Evolutionary conservation across 2,888 invertebrate genomes (phyloP).

Genomic region (Agrochola lychnidis): DNA sequence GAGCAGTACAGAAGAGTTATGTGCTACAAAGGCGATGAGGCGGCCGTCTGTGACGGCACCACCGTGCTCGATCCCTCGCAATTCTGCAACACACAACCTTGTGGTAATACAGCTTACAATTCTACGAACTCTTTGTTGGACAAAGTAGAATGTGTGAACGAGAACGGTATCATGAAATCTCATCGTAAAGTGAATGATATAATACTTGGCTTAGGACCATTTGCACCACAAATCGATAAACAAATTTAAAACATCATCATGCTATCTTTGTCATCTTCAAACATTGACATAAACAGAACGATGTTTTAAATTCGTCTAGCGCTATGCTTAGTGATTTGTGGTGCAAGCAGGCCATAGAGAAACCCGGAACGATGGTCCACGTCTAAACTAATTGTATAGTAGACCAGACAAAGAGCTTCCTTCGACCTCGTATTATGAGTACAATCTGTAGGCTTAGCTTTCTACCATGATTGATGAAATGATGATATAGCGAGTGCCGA

Average conservation of each 20-base stretch:
- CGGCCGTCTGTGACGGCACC: slow-evolving; percentile 92
- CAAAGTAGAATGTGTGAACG: neutral
- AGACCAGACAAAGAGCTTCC: neutral
- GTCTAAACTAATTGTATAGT: neutral
- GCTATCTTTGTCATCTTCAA: neutral
- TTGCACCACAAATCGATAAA: neutral
- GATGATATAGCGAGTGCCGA: no score
- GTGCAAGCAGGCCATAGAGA: neutral
- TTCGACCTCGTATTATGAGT: no score
- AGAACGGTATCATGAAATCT: neutral
- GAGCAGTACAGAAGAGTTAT: slow-evolving; percentile 93
- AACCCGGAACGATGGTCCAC: neutral
- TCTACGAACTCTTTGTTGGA: neutral
- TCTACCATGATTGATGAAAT: no score
- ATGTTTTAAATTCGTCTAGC: neutral
- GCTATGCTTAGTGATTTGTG: neutral
- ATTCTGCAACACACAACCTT: slow-evolving; percentile 93
- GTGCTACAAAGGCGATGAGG: slow-evolving; percentile 93
- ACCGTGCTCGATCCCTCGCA: slow-evolving; percentile 92
- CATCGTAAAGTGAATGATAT: neutral
- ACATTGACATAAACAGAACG: neutral
- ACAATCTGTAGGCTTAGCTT: neutral
- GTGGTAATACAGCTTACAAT: slow-evolving; percentile 89
- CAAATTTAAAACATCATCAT: neutral
- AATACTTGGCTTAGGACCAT: neutral